A percentile compares a stretch with the other conserved stretches of the same genome.
phyloP scores from a whole-genome alignment of 2,888 invertebrate species.

The Calameuta idolon region DNA sequence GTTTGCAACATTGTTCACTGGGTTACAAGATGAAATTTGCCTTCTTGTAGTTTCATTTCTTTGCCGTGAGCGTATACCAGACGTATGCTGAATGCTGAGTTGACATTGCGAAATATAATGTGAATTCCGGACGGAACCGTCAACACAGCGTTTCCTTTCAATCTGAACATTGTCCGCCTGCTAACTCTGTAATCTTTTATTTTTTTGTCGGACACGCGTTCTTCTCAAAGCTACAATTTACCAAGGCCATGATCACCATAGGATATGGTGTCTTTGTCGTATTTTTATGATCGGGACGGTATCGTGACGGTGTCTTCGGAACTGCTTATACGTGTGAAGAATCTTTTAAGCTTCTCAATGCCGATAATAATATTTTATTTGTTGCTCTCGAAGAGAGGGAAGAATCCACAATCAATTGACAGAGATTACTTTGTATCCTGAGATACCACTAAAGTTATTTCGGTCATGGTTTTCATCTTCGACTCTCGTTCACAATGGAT shows the following conservation, averaged over 20 bases:
- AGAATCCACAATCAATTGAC: not conserved
- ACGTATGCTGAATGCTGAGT: not conserved
- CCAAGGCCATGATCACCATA: not conserved
- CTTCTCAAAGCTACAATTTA: not conserved
- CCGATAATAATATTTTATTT: not conserved
- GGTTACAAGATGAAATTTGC: not conserved
- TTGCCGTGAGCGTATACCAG: not conserved
- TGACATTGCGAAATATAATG: not conserved
- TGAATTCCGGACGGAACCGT: not conserved
- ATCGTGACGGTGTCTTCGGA: not conserved
- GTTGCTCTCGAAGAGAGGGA: not conserved
- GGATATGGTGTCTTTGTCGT: not conserved
- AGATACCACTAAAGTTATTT: not conserved
- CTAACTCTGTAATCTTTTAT: not conserved
- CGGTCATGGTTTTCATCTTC: not conserved
- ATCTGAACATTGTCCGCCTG: not conserved
- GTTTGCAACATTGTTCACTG: not conserved
- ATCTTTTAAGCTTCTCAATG: not conserved
- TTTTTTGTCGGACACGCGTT: not conserved
- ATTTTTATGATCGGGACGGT: not conserved
- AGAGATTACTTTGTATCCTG: not conserved
- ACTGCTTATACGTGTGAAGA: not conserved
- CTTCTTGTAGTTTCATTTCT: not conserved
- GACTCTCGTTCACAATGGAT: not conserved
- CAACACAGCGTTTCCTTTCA: not conserved